These are phyloP conservation scores for Nasalis larvatus DNA, from an alignment of 2,113 vertebrate species.

Conservation along the genomic window DNA sequence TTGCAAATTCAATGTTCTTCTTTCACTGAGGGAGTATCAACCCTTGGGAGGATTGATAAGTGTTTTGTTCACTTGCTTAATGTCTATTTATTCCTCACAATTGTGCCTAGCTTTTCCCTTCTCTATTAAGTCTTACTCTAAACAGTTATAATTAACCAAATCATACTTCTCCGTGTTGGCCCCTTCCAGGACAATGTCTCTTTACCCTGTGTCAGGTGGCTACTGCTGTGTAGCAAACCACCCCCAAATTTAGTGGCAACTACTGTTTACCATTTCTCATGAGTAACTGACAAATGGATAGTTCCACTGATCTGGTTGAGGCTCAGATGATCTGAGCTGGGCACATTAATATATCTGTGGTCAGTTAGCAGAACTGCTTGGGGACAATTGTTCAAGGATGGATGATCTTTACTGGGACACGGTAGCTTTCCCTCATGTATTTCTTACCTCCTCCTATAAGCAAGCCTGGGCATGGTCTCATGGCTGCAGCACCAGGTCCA, in stretches of 20 bases:
- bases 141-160: not conserved
- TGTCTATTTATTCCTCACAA: not conserved
- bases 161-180: not conserved
- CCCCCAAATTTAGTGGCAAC: not conserved
- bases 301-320: not conserved
- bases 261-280: not conserved
- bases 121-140: not conserved
- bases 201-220: not conserved
- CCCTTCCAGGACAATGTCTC: not conserved
- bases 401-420: not conserved
- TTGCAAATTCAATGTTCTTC: slow-evolving; percentile 25
- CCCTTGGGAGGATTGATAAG: not conserved
- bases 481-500: not conserved
- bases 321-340: not conserved
- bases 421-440: not conserved
- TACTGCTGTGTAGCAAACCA: not conserved
- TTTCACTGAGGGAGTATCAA: not conserved
- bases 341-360: not conserved
- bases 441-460: not conserved
- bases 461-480: not conserved
- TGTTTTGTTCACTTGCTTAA: not conserved
- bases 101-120: not conserved
- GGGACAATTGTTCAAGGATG: not conserved
- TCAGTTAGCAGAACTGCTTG: not conserved
- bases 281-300: not conserved